Evolutionary conservation across 2,888 invertebrate genomes (phyloP), one percentile per base, ranked within the genome.

Genomic region (Calameuta pallipes): DNA sequence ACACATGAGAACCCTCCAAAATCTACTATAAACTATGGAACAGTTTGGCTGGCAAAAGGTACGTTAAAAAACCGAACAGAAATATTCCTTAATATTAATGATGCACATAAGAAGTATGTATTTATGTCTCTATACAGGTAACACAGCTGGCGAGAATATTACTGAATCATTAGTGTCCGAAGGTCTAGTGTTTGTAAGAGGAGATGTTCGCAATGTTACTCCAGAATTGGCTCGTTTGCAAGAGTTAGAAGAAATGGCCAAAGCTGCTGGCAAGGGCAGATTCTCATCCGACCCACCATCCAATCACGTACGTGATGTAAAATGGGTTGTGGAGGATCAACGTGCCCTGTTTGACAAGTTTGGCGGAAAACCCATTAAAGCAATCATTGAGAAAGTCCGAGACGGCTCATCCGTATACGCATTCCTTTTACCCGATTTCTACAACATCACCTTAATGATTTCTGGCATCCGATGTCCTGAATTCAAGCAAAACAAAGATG

Each of bases 371-470:
- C 98, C 97, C 0, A 93, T 99, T 9, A 96, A 96, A 92, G 98
- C 99, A 74, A 95, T 99, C 79, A 96, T 99, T 85, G 99, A 99
- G 91, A 98, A 98, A 93, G 99, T 99, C 0, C 94, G 98, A 78
- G 99, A 99, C 92, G 99, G 99, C 0, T 98, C 98, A 56, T 99
- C 99, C 1, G 95, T 99, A 23, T 94, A 99, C 83, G 96, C 97
- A 4, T 97, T 98, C 88, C 93, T 99, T 15, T 92, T 99, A 78
- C 98, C 99, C 1, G 97, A 96, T 80, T 98, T 95, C 92, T 95
- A 97, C 86, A 96, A 98, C 89, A 95, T 99, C 79, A 99, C 98
- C 0, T 92, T 99, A 80, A 98, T 98, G 96, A 95, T 99, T 82
- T 97, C 98, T 76, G 99, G 99, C 80, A 98, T 99, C 84, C 88